Evolutionary conservation across 2,888 invertebrate species (phyloP), one percentile per base, ranked within the genome.

Genomic region (Trachelus stipa): DNA sequence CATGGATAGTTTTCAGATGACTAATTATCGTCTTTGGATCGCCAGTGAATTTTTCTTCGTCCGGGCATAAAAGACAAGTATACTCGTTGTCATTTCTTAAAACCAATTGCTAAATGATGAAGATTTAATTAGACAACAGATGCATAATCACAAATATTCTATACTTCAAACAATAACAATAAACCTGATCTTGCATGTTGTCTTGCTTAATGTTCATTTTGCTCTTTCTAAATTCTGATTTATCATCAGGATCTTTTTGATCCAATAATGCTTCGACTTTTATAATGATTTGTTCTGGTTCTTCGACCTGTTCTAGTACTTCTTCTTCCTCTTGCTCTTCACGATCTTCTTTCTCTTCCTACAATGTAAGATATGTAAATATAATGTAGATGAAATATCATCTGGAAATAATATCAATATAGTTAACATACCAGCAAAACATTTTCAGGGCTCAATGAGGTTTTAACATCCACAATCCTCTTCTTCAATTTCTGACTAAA

Each of bases 1-100:
- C 94, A 88, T 96, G 96, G 0, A 84, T 89, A 0, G 87, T 85
- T 87, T 94, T 94, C 85, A 96, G 90, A 83, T 96, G 96, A 0
- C 92, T 88, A 85, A 94, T 93, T 79, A 95, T 94, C 0, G 91
- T 88, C 80, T 94, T 94, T 0, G 95, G 93, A 84, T 94, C 94
- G 31, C 93, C 93, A 34, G 87, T 85, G 11, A 89, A 88, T 40
- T 91, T 91, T 56, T 92, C 92, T 1, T 89, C 89, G 15, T 91
- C 88, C 40, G 92, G 88, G 84, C 94, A 94, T 71, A 94, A 84
- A 6, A 93, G 88, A 83, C 94, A 94, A n/a, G 92, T 92, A 80
- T 93, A 94, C n/a, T 91, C 86, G 33, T 91, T 90, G 3, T 92
- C 93, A 69, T 92, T 91, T 79, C 92, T 88, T 9, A 83, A 73